Evolutionary conservation across 2,797 vertebrate species (phyloP).

Genomic region (Sebastes diploproa): DNA sequence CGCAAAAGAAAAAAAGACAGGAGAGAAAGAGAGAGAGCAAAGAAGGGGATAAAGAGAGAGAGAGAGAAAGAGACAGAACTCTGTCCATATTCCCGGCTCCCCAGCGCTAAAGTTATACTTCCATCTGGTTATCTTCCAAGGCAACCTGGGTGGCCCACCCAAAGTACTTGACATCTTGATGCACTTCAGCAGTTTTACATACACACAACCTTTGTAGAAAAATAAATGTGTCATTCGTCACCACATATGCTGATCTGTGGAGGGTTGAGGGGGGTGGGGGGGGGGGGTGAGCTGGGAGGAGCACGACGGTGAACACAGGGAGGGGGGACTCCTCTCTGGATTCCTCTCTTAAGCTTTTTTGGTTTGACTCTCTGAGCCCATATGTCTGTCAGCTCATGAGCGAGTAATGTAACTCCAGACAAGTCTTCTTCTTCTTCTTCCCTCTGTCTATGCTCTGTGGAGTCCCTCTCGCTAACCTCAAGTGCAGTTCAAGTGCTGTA

Average conservation of each 20-base stretch:
- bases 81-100: slow-evolving; percentile 80
- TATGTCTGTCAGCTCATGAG: slow-evolving; percentile 58
- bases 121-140: slow-evolving; percentile 99
- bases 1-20: slow-evolving; percentile 7
- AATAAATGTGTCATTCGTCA: slow-evolving; percentile 99
- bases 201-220: slow-evolving; percentile 99
- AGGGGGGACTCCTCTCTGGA: slow-evolving; percentile 75
- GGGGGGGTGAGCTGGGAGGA: slow-evolving; percentile 25
- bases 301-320: slow-evolving; percentile 54
- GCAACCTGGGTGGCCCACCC: slow-evolving; percentile 98
- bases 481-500: slow-evolving; percentile 27
- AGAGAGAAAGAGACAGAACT: slow-evolving; percentile 57
- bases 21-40: slow-evolving; percentile 12
- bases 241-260: slow-evolving; percentile 97
- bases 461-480: slow-evolving; percentile 5
- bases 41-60: background rate
- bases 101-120: slow-evolving; percentile 90
- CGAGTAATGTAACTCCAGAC: slow-evolving; percentile 45
- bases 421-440: slow-evolving; percentile 14
- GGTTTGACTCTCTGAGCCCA: slow-evolving; percentile 59
- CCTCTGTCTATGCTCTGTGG: slow-evolving; percentile 11
- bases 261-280: slow-evolving; percentile 47
- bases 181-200: slow-evolving; percentile 99
- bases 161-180: slow-evolving; percentile 99
- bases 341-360: slow-evolving; percentile 73